A percentile compares a stretch with the other conserved stretches of the same genome.
Evolutionary conservation across 1,140 invertebrate genomes (phyloP).

Genomic region (Calephelis virginiensis): DNA sequence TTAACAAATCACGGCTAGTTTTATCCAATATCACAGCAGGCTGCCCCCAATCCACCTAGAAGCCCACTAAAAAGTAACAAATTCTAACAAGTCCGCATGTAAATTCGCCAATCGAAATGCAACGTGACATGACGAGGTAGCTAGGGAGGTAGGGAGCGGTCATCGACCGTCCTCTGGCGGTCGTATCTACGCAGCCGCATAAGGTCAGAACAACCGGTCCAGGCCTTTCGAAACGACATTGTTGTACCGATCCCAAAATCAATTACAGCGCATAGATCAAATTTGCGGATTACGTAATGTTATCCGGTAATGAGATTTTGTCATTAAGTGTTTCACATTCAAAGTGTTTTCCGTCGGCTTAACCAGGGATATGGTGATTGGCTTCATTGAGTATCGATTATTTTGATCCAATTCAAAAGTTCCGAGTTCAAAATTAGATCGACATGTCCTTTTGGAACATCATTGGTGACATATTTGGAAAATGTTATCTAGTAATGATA

Average conservation of each 20-base stretch:
- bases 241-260: conserved; percentile 22
- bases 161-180: conserved; percentile 70
- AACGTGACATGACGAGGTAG: conserved; percentile 58
- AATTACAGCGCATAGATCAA: conserved; percentile 16
- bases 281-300: conserved; percentile 16
- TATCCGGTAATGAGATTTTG: conserved; percentile 12
- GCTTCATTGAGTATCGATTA: too few relatives aligned
- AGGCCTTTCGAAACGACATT: conserved; percentile 27
- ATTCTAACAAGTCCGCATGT: conserved; percentile 33
- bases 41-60: neutral
- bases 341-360: neutral
- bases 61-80: neutral
- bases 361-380: neutral
- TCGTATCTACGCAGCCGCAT: conserved; percentile 66
- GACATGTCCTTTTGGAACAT: too few relatives aligned
- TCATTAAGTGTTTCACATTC: neutral
- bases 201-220: conserved; percentile 53
- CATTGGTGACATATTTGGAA: too few relatives aligned
- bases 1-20: too few relatives aligned
- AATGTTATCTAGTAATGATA: too few relatives aligned
- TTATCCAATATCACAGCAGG: too few relatives aligned
- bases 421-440: too few relatives aligned
- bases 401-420: too few relatives aligned
- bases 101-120: conserved; percentile 66
- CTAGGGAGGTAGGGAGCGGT: conserved; percentile 49